Conservation (phyloP, 1,140 invertebrate species). For the Sinella curviseta region DNA sequence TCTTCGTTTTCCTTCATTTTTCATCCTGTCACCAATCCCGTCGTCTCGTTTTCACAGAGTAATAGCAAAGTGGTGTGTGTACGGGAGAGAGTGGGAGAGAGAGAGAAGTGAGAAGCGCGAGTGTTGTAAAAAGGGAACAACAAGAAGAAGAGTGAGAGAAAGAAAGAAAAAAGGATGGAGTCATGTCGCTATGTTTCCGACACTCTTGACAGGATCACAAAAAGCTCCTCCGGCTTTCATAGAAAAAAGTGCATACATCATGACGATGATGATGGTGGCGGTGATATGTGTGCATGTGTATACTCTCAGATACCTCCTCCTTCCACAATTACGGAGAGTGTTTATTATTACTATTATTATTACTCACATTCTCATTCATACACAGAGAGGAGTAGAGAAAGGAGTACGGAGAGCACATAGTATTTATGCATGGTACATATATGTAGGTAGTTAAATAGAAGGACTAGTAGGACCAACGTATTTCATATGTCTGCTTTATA, state of each 20-base stretch:
- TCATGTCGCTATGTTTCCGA: slow-evolving; percentile 23
- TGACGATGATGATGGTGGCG: not conserved
- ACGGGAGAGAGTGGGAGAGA: not conserved
- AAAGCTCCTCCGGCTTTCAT: slow-evolving; percentile 4
- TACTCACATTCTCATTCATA: not conserved
- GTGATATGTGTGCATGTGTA: not conserved
- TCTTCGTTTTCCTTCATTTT: slow-evolving; percentile 20
- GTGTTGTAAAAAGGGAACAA: not conserved
- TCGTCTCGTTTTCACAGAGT: not conserved
- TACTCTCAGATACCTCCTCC: not conserved
- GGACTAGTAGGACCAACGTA: too few relatives aligned
- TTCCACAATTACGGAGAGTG: not conserved
- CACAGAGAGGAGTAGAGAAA: not conserved
- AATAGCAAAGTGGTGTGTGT: not conserved
- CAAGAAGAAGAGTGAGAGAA: not conserved
- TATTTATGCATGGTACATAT: too few relatives aligned
- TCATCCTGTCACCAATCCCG: slow-evolving; percentile 18
- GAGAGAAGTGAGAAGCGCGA: not conserved
- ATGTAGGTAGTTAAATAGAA: too few relatives aligned
- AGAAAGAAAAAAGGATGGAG: slow-evolving; percentile 4
- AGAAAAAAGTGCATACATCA: slow-evolving; percentile 12
- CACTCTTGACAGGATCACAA: slow-evolving; percentile 14
- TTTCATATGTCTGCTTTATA: too few relatives aligned
- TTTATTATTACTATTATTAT: not conserved
- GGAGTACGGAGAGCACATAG: too few relatives aligned